Evolutionary conservation across 1,140 invertebrate species (phyloP), one percentile per base, ranked within the genome.

Genomic region (Drosophila sproati): DNA sequence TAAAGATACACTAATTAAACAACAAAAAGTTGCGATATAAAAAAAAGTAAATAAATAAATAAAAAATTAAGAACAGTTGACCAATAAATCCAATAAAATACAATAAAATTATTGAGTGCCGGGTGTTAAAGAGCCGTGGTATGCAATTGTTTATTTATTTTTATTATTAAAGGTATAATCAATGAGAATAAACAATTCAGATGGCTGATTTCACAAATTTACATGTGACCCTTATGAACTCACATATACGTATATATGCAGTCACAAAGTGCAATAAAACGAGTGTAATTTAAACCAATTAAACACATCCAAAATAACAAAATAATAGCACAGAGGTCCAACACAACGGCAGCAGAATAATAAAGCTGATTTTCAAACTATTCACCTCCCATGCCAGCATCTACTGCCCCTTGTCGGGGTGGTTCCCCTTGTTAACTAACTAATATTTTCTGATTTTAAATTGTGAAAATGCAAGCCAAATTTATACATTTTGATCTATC

Each of bases 161-260:
- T 74, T 82, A 67, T 82, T 82, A 82, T 82, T 82, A 82, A 82
- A 71, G 71, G 75, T 82, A 79, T 82, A 82, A 82, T 82, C 80
- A 82, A 79, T 82, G 79, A 71, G 73, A 82, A 74, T 75, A 82
- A 82, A 82, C 79, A 82, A 78, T 69, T 77, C 59, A 70, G 70
- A 52, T 72, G 39, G 10, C 39, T 43, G 39, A 43, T 43, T 73
- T 73, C 78, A 59, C 56, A 6, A 10, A 20, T 2, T 12, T 31
- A 50, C n/a, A 37, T 12, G 8, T 31, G n/a, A 10, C 8, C 2
- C n/a, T n/a, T 43, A 43, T 43, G 3, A n/a, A 43, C 39, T 43
- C 39, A 43, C 10, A 43, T 39, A 39, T 41, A 41, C 7, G 10
- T 10, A 41, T 4, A 5, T 7, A 37, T 34, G 34, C 5, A 37